phyloP scores from a whole-genome alignment of 1,140 invertebrate species.

The Mizuhopecten yessoensis region DNA sequence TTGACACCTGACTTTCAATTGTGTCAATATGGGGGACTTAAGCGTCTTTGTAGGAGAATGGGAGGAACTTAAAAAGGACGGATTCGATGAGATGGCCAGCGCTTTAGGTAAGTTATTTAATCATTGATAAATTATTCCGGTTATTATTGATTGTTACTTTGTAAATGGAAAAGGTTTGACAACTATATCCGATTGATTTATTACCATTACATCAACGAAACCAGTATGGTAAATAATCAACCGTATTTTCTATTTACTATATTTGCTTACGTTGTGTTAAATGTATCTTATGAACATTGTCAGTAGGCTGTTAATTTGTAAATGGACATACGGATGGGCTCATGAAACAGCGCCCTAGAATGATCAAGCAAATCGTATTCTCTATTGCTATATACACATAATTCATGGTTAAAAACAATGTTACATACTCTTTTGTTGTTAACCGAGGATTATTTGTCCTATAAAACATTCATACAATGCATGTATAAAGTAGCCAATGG shows the following conservation, averaged over 20 bases:
- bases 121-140: neutral
- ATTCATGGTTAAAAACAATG: neutral
- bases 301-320: too few relatives aligned
- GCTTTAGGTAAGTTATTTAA: neutral
- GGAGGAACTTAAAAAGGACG: neutral
- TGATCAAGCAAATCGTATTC: neutral
- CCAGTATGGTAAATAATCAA: neutral
- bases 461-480: neutral
- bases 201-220: neutral
- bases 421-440: neutral
- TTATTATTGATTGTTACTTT: neutral
- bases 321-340: too few relatives aligned
- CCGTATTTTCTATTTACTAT: neutral
- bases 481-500: neutral
- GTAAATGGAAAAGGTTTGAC: neutral
- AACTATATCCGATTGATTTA: neutral
- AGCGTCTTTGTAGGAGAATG: neutral
- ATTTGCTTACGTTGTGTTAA: neutral
- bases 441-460: neutral
- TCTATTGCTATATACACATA: neutral
- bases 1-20: slow-evolving; percentile 10
- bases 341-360: neutral
- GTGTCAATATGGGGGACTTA: neutral
- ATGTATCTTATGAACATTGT: too few relatives aligned
- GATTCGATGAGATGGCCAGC: neutral